phyloP scores from a whole-genome alignment of 2,113 vertebrate genomes.

The Chamaetylas fuelleborni region DNA sequence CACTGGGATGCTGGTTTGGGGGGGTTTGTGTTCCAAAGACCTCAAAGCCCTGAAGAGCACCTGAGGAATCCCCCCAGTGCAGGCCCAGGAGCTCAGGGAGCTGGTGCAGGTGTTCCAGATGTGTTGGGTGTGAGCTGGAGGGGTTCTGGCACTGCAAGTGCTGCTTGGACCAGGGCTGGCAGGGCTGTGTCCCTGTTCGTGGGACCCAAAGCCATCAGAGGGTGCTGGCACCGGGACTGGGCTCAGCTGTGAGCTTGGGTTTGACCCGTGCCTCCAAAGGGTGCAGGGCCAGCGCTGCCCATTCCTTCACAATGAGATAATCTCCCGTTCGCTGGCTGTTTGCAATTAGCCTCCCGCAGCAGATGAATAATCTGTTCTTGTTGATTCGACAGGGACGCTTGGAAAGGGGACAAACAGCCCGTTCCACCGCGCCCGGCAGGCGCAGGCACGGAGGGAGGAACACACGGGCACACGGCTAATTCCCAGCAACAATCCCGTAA shows the following conservation, averaged over 20 bases:
- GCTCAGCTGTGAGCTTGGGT: not conserved
- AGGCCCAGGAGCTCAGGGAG: not conserved
- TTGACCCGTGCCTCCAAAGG: not conserved
- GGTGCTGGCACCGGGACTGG: not conserved
- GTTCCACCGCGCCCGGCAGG: not conserved
- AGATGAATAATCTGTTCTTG: slow-evolving; percentile 52
- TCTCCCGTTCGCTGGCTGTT: not conserved
- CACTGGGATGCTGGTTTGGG: not conserved
- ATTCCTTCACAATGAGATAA: not conserved
- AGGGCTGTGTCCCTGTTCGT: not conserved
- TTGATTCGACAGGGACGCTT: slow-evolving; percentile 31
- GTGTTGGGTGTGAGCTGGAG: not conserved
- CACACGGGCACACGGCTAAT: not conserved
- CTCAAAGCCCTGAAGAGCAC: not conserved
- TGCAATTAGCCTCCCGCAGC: slow-evolving; percentile 40
- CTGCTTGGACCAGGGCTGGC: not conserved
- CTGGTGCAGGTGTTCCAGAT: not conserved
- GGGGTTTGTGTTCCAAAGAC: not conserved
- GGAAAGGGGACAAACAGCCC: slow-evolving; percentile 21
- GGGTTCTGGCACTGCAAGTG: not conserved
- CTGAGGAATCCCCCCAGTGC: not conserved
- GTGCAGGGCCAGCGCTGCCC: not conserved
- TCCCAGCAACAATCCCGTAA: not conserved
- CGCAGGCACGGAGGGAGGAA: not conserved
- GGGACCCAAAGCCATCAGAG: not conserved